These are phyloP conservation scores for Pithys albifrons DNA, from an alignment of 2,113 vertebrate genomes.

Conservation along the genomic window DNA sequence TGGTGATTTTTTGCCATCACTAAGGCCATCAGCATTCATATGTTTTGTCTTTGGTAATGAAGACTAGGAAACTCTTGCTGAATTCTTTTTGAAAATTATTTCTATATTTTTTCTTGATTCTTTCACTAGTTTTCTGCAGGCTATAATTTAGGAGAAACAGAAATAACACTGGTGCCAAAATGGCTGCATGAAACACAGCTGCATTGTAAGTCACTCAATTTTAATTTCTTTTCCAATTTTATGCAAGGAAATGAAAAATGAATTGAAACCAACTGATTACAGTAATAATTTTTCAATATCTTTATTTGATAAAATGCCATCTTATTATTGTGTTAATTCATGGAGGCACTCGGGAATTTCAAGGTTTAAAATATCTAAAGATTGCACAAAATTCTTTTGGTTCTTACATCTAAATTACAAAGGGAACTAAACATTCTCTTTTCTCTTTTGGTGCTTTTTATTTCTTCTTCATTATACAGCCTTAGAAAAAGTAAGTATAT, in stretches of 20 bases:
- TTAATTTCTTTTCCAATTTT: conserved; percentile 70
- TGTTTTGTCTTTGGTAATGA: neutral
- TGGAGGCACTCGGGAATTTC: neutral
- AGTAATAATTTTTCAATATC: neutral
- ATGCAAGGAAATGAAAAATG: conserved; percentile 52
- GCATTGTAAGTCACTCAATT: conserved; percentile 41
- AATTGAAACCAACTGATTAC: neutral
- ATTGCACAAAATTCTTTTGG: neutral
- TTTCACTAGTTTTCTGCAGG: conserved; percentile 33
- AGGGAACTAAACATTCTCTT: neutral
- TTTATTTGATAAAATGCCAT: neutral
- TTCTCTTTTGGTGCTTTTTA: neutral
- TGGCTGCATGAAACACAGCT: conserved; percentile 68
- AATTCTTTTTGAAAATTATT: neutral
- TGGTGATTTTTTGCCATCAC: neutral
- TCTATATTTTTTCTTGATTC: neutral
- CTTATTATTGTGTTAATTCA: neutral
- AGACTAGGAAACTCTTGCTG: neutral
- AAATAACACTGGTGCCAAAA: conserved; percentile 47
- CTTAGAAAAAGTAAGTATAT: neutral
- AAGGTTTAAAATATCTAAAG: neutral
- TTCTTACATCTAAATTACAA: neutral
- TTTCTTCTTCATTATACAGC: neutral
- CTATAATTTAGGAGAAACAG: neutral
- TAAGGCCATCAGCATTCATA: neutral